Evolutionary conservation across 2,888 invertebrate genomes (phyloP).

Genomic region (Megamerina dolium): DNA sequence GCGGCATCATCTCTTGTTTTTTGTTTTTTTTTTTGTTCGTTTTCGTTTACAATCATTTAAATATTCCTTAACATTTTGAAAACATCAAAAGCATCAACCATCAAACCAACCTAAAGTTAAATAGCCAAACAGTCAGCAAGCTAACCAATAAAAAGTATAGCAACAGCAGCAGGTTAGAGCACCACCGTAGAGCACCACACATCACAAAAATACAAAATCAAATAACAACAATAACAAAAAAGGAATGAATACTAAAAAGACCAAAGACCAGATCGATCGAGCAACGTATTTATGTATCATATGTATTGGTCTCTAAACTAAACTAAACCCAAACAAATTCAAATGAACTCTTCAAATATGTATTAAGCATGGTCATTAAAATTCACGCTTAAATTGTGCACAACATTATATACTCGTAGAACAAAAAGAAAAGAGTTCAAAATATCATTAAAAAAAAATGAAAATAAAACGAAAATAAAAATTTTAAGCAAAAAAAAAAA

Average conservation of each 20-base stretch:
- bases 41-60: no score
- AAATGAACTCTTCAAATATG: constrained; percentile 29
- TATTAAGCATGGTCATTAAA: constrained; percentile 32
- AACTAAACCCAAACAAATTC: constrained; percentile 12
- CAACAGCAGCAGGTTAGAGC: constrained; percentile 8
- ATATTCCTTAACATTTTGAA: no score
- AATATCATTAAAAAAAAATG: no score
- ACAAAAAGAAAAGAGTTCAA: no score
- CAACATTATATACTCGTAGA: no score
- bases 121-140: constrained; percentile 2
- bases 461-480: constrained; percentile 14
- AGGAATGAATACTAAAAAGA: no score
- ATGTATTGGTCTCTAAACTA: no score
- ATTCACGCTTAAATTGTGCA: constrained; percentile 36
- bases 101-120: background rate
- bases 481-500: constrained; percentile 12
- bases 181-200: constrained; percentile 5
- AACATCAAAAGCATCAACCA: no score
- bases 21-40: no score
- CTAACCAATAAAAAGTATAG: constrained; percentile 11
- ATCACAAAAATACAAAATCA: constrained; percentile 1
- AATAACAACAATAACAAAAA: constrained; percentile 1
- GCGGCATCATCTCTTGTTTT: no score
- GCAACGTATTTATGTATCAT: no score
- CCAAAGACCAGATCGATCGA: no score